Evolutionary conservation across 2,113 vertebrate genomes (phyloP).

Genomic region (Pithys albifrons): DNA sequence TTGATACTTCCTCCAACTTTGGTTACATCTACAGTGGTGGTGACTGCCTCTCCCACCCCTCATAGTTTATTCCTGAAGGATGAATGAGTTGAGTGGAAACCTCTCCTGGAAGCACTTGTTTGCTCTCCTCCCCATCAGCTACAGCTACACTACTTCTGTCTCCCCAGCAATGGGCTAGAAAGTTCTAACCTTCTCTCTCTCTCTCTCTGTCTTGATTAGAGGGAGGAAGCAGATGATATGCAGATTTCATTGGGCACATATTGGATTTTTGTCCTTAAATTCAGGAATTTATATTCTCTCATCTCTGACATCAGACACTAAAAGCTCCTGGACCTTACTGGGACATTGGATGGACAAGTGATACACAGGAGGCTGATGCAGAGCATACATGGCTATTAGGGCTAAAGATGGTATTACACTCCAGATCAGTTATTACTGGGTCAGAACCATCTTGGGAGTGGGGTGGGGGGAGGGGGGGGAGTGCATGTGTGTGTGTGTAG

Average conservation of each 20-base stretch:
- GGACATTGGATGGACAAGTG: not conserved
- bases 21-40: not conserved
- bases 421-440: no score
- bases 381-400: not conserved
- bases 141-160: not conserved
- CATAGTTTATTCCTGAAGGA: not conserved
- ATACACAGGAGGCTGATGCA: not conserved
- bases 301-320: not conserved
- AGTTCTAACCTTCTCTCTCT: not conserved
- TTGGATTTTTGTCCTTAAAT: not conserved
- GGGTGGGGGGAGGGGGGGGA: no score
- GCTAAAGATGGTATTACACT: not conserved
- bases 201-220: not conserved
- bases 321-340: not conserved
- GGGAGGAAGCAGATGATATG: not conserved
- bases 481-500: no score
- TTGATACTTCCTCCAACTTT: not conserved
- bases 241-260: rapidly evolving
- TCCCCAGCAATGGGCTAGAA: rapidly evolving
- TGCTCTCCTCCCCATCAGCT: not conserved
- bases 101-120: not conserved
- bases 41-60: not conserved
- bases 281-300: not conserved
- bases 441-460: no score
- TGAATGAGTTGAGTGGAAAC: rapidly evolving